phyloP scores from a whole-genome alignment of 1,140 invertebrate genomes.

The Hyles euphorbiae region DNA sequence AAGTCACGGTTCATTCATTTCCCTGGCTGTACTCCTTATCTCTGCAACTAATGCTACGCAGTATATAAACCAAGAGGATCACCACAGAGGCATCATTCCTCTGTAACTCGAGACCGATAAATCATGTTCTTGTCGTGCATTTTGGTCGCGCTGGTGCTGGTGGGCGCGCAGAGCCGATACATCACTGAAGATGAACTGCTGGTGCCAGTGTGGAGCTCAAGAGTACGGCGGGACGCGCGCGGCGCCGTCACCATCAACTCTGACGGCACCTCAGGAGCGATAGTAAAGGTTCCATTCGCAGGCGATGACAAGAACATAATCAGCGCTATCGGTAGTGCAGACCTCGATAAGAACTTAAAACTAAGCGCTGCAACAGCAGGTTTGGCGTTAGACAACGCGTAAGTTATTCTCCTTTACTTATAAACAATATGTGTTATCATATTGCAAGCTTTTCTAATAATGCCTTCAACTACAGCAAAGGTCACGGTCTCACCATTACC shows the following conservation, averaged over 20 bases:
- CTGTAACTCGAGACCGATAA: too few relatives aligned
- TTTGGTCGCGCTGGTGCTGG: too few relatives aligned
- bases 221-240: not conserved
- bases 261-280: not conserved
- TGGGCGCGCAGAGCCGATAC: too few relatives aligned
- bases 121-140: too few relatives aligned
- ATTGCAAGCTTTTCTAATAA: too few relatives aligned
- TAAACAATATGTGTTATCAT: not conserved
- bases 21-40: too few relatives aligned
- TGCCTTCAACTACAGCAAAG: conserved; percentile 15
- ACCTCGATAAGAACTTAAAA: not conserved
- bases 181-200: not conserved
- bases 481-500: conserved; percentile 26
- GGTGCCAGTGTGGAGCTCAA: not conserved
- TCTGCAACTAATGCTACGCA: too few relatives aligned
- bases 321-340: not conserved
- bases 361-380: not conserved
- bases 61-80: too few relatives aligned
- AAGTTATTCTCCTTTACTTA: not conserved
- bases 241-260: conserved; percentile 1
- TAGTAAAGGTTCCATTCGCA: conserved; percentile 1
- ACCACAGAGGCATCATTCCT: too few relatives aligned
- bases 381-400: conserved; percentile 11
- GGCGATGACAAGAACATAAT: not conserved
- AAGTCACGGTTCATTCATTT: too few relatives aligned